These are phyloP conservation scores for Drosophila emarginata DNA, from an alignment of 2,888 invertebrate species.

Conservation along the genomic window DNA sequence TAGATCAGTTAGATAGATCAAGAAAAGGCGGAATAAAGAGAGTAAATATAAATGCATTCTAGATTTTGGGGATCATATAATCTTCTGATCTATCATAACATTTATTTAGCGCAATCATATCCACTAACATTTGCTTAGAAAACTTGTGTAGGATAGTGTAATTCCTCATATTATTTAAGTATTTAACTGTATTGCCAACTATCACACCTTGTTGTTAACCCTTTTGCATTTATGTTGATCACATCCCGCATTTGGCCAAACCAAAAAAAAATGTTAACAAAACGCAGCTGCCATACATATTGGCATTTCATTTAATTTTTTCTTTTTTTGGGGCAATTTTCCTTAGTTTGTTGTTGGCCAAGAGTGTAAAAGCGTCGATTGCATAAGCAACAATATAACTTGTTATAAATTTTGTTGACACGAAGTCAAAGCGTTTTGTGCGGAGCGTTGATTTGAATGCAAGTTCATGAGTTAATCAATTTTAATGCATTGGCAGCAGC, in stretches of 20 bases:
- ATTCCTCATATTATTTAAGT: neutral
- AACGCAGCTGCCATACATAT: slow-evolving; percentile 24
- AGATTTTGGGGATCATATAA: too few species aligned
- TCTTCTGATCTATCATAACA: too few species aligned
- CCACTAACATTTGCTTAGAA: neutral
- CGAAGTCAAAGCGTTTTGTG: slow-evolving; percentile 69
- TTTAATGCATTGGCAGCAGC: slow-evolving; percentile 51
- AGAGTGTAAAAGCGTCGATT: slow-evolving; percentile 44
- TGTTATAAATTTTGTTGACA: slow-evolving; percentile 69
- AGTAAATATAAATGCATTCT: too few species aligned
- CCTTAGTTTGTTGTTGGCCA: slow-evolving; percentile 28
- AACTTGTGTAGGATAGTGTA: neutral
- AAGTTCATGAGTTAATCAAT: slow-evolving; percentile 76
- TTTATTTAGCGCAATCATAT: too few species aligned
- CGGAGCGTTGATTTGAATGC: slow-evolving; percentile 66
- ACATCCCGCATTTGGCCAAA: slow-evolving; percentile 16
- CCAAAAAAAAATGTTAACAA: slow-evolving; percentile 1
- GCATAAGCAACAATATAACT: slow-evolving; percentile 45
- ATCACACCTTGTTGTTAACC: slow-evolving; percentile 8
- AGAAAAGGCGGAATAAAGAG: too few species aligned
- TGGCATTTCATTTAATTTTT: slow-evolving; percentile 7
- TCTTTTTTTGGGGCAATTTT: slow-evolving; percentile 22
- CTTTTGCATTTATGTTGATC: slow-evolving; percentile 18
- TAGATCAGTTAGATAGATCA: too few species aligned
- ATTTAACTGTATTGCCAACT: slow-evolving; percentile 5